Percentiles rank a stretch among this genome's conserved stretches.
These are phyloP conservation scores for Hypselothyrea guttata DNA, from an alignment of 2,888 invertebrate species.

Conservation along the genomic window DNA sequence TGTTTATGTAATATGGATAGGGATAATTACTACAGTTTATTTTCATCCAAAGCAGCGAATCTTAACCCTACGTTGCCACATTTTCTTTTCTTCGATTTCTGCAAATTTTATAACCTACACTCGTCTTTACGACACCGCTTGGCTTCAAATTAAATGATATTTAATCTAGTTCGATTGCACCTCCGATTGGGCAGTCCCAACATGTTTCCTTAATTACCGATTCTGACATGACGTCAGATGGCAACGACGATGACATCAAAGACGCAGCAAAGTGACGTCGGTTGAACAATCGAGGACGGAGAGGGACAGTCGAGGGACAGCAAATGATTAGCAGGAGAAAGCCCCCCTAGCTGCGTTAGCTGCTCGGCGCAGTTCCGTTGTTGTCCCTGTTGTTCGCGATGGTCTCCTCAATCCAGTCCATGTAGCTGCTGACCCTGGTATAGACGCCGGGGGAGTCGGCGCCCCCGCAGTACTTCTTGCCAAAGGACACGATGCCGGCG, in stretches of 20 bases:
- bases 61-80: no score
- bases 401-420: conserved; percentile 55
- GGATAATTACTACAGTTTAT: no score
- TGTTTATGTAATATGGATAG: no score
- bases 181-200: background rate
- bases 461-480: conserved; percentile 34
- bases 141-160: background rate
- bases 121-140: background rate
- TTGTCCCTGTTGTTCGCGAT: conserved; percentile 32
- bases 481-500: conserved; percentile 58
- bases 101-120: no score
- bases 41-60: no score
- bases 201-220: background rate
- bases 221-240: background rate
- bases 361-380: background rate
- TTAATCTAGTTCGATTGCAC: background rate
- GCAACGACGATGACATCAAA: background rate
- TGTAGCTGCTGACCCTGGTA: conserved; percentile 48
- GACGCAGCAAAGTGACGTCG: background rate
- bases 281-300: background rate
- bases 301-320: background rate
- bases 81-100: no score
- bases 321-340: background rate
- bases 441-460: conserved; percentile 51
- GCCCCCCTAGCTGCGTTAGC: background rate